phyloP scores from a whole-genome alignment of 2,797 vertebrate species.

The Microhierax caerulescens region DNA sequence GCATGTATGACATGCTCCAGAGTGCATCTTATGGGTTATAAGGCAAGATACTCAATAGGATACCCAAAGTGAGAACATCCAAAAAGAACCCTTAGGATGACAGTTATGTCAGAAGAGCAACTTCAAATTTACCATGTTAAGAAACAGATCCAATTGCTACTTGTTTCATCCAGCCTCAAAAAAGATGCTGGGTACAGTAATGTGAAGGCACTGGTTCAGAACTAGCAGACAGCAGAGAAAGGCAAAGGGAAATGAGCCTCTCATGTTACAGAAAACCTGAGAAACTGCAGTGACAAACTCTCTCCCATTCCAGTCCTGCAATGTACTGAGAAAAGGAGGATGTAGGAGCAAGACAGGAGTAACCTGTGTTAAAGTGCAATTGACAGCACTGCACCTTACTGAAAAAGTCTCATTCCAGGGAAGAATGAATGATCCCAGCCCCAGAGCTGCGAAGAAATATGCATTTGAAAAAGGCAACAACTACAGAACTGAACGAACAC shows the following conservation, averaged over 20 bases:
- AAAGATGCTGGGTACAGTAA: not conserved
- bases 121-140: not conserved
- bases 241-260: not conserved
- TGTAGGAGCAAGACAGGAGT: not conserved
- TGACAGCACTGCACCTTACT: not conserved
- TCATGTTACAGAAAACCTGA: not conserved
- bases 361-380: not conserved
- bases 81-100: not conserved
- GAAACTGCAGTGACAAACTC: not conserved
- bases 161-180: not conserved
- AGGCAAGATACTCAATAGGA: not conserved
- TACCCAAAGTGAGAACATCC: not conserved
- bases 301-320: not conserved
- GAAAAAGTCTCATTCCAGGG: not conserved
- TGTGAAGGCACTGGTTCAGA: not conserved
- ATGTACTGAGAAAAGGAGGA: not conserved
- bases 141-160: not conserved
- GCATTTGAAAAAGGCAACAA: not conserved
- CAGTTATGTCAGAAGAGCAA: not conserved
- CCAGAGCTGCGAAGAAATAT: not conserved
- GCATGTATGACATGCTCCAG: not conserved
- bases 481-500: not conserved
- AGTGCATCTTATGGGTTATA: fast-evolving
- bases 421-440: not conserved
- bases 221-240: not conserved